Evolutionary conservation across 2,888 invertebrate species (phyloP).

Genomic region (Lamproptera curius): DNA sequence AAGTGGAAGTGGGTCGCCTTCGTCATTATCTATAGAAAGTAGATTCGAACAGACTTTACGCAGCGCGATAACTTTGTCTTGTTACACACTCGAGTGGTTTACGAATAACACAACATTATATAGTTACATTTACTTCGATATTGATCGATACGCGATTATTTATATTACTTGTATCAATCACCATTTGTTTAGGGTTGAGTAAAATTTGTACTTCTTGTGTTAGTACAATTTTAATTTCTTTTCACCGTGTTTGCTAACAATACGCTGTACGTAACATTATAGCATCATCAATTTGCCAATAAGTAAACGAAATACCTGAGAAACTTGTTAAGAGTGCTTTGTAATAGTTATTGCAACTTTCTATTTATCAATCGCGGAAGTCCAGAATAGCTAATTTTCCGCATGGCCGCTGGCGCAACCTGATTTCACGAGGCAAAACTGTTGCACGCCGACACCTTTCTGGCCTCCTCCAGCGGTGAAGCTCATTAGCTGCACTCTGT

Average conservation of each 20-base stretch:
- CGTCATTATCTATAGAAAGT: slow-evolving; percentile 21
- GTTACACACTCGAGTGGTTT: neutral
- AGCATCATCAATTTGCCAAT: neutral
- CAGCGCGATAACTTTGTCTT: slow-evolving; percentile 5
- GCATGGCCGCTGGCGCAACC: slow-evolving; percentile 15
- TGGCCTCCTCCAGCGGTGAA: neutral
- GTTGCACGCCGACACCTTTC: slow-evolving; percentile 3
- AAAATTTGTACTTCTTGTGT: too few relatives aligned
- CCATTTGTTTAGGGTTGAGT: too few relatives aligned
- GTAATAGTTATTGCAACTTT: slow-evolving; percentile 15
- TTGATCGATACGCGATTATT: too few relatives aligned
- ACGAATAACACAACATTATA: neutral
- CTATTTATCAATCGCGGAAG: slow-evolving; percentile 17
- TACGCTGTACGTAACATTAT: too few relatives aligned
- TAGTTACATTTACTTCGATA: too few relatives aligned
- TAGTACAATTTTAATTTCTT: too few relatives aligned
- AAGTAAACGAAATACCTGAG: neutral
- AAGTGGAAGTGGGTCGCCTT: slow-evolving; percentile 19
- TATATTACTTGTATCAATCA: too few relatives aligned
- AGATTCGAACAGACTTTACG: slow-evolving; percentile 9
- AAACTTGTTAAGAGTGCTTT: slow-evolving; percentile 1
- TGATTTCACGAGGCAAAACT: slow-evolving; percentile 12
- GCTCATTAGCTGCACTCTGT: neutral
- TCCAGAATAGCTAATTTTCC: slow-evolving; percentile 17
- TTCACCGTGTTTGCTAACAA: too few relatives aligned